Evolutionary conservation across 2,888 invertebrate genomes (phyloP), one percentile per base, ranked within the genome.

Genomic region (Aphidius colemani): DNA sequence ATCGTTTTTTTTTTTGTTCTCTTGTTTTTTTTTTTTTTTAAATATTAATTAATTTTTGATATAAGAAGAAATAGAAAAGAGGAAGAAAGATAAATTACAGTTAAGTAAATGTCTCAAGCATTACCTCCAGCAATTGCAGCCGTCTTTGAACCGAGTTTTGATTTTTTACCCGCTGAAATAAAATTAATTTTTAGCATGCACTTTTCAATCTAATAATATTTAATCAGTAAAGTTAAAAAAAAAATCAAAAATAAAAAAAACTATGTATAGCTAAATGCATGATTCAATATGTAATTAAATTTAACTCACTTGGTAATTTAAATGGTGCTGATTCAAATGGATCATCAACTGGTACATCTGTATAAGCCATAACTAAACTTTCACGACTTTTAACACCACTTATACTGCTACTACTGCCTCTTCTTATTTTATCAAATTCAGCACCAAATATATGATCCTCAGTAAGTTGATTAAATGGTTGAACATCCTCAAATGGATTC

Each of bases 261-360:
- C 44, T 60, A 64, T 61, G 1, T 30, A 5, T 30, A 30, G 30
- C 30, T 30, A 30, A 30, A 30, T 30, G 30, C 4, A 63, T n/a
- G 64, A 59, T 50, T 45, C 62, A 7, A 44, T 65, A 13, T 41
- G 41, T 41, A 58, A n/a, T n/a, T 1, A 64, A 74, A 66, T 75
- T 71, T 63, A 69, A 74, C 82, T 84, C 82, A 87, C 88, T 85
- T 81, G 90, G 90, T 81, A 89, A 85, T 84, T 87, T 90, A 80
- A 94, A 93, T 18, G 94, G 94, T 64, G 93, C 93, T 72, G 90
- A 90, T 73, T 91, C 89, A 82, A 94, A 94, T 11, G 93, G 93
- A 84, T 91, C 90, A 76, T 89, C 89, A 30, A 30, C 30, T 6
- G 86, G 83, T 63, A 85, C 77, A 58, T 86, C 85, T 61, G 84